phyloP scores from a whole-genome alignment of 2,888 invertebrate genomes.

The Adineta ricciae region DNA sequence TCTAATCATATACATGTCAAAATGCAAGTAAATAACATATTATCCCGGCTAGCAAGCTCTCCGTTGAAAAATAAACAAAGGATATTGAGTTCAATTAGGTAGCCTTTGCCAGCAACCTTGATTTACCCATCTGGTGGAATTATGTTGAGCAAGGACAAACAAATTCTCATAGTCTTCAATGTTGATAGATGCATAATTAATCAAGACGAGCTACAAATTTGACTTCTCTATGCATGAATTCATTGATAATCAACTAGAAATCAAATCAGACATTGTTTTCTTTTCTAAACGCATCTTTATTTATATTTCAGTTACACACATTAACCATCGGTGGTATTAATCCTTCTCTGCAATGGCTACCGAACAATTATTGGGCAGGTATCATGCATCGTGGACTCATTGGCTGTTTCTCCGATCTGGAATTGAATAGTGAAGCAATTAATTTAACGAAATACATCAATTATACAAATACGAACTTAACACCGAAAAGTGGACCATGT shows the following conservation, averaged over 20 bases:
- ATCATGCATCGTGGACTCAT: neutral
- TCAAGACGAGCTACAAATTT: neutral
- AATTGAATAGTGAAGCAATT: constrained; percentile 10
- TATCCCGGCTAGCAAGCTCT: too few species aligned
- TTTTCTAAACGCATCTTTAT: too few species aligned
- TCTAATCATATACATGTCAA: too few species aligned
- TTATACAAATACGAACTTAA: neutral
- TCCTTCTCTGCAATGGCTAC: neutral
- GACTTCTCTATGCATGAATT: too few species aligned
- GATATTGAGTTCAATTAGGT: too few species aligned
- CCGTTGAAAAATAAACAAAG: too few species aligned
- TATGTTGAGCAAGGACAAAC: neutral
- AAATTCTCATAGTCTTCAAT: neutral
- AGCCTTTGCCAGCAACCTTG: neutral
- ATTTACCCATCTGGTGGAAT: neutral
- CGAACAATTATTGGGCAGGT: neutral
- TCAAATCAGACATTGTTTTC: too few species aligned
- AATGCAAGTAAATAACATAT: too few species aligned
- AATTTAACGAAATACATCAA: neutral
- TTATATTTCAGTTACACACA: neutral
- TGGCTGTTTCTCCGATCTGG: constrained; percentile 14
- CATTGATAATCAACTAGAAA: too few species aligned
- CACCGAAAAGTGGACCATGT: constrained; percentile 5
- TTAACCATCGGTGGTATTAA: constrained; percentile 5
- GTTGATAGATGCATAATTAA: neutral